Evolutionary conservation across 2,113 vertebrate species (phyloP).

Genomic region (Micromys minutus): DNA sequence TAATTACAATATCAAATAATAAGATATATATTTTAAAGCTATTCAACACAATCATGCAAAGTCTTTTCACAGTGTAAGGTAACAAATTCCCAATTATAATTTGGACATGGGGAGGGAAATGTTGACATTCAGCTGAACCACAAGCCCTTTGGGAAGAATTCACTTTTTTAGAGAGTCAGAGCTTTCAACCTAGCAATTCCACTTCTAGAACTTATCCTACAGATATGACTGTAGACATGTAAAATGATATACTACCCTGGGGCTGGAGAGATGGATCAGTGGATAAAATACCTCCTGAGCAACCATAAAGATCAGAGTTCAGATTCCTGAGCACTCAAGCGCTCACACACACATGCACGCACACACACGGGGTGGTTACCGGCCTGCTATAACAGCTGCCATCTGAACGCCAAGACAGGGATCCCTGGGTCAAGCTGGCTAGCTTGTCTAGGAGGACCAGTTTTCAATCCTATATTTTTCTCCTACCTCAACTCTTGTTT

Average conservation of each 20-base stretch:
- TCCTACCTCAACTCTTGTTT: no score
- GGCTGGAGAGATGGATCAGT: not conserved
- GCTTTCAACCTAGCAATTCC: not conserved
- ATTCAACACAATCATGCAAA: not conserved
- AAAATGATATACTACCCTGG: not conserved
- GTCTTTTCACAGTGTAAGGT: not conserved
- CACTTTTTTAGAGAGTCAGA: not conserved
- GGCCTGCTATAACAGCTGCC: not conserved
- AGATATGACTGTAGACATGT: not conserved
- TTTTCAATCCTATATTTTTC: not conserved
- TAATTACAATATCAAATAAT: not conserved
- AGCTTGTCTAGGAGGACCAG: not conserved
- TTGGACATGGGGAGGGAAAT: rapidly evolving
- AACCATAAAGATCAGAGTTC: not conserved
- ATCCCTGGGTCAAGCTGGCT: not conserved
- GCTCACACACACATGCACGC: no score
- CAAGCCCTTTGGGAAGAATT: not conserved
- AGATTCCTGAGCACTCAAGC: rapidly evolving
- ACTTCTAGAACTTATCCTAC: not conserved
- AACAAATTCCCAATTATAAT: not conserved
- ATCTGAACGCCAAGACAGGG: not conserved
- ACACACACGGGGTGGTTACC: not conserved
- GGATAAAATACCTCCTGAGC: not conserved
- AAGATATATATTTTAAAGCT: not conserved
- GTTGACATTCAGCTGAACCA: not conserved